phyloP scores from a whole-genome alignment of 2,113 vertebrate species.

The Hydrochoerus hydrochaeris region DNA sequence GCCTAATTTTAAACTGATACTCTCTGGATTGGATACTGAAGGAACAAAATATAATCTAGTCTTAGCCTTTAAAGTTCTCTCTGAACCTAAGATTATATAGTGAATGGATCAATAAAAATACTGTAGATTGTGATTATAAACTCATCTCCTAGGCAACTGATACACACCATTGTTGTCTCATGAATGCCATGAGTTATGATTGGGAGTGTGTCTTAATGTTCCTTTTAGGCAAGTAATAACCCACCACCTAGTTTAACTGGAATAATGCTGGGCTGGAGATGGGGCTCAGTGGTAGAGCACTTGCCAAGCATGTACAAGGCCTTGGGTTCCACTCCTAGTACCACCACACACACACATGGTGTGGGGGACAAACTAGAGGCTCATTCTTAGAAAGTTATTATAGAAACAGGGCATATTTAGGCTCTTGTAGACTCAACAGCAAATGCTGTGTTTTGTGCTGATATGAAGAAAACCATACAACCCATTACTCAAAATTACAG shows the following conservation, averaged over 20 bases:
- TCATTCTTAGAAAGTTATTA: neutral
- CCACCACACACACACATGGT: neutral
- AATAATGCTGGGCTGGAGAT: neutral
- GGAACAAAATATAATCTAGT: neutral
- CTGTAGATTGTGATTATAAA: neutral
- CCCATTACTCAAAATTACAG: neutral
- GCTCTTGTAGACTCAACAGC: neutral
- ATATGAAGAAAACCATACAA: neutral
- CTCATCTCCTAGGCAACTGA: neutral
- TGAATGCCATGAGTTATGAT: neutral
- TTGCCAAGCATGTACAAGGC: neutral
- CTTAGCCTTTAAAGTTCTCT: neutral
- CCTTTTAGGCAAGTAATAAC: neutral
- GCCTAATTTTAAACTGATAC: neutral
- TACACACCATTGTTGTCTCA: neutral
- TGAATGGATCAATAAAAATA: neutral
- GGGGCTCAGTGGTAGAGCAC: neutral
- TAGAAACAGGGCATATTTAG: neutral
- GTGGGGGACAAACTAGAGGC: no score
- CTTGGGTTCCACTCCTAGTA: neutral
- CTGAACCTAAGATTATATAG: neutral
- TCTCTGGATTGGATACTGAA: neutral
- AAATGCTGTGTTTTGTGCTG: neutral
- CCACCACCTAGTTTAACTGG: neutral
- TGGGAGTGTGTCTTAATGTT: neutral